Evolutionary conservation across 2,113 vertebrate species (phyloP).

Genomic region (Thamnaconus septentrionalis): DNA sequence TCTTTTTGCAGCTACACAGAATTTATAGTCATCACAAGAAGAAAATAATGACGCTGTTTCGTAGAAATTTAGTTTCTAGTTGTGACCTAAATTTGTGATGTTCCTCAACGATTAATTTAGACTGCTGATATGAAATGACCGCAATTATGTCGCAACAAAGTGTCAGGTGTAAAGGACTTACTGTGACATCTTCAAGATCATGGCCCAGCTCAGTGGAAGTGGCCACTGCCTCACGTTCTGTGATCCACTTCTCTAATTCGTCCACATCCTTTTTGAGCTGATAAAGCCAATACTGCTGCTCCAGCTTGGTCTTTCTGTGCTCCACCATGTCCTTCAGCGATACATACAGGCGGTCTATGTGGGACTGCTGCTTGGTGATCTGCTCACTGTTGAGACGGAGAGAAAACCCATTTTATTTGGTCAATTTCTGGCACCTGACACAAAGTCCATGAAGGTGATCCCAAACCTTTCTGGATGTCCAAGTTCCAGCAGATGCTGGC

Average conservation of each 20-base stretch:
- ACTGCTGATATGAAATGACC: too few species aligned
- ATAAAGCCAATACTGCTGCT: conserved; percentile 90
- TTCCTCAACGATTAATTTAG: too few species aligned
- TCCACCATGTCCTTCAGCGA: conserved; percentile 91
- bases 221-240: conserved; percentile 87
- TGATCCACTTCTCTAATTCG: conserved; percentile 94
- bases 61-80: too few species aligned
- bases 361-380: conserved; percentile 87
- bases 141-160: too few species aligned
- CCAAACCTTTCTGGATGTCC: conserved; percentile 88
- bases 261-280: conserved; percentile 92
- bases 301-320: conserved; percentile 84
- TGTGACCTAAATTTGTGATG: too few species aligned
- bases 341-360: conserved; percentile 89
- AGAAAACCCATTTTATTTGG: background rate
- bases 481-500: conserved; percentile 82
- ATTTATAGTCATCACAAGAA: too few species aligned
- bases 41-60: background rate
- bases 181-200: conserved; percentile 93
- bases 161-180: conserved; percentile 48
- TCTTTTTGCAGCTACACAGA: too few species aligned
- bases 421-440: background rate
- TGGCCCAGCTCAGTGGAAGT: conserved; percentile 92
- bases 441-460: background rate
- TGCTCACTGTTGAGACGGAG: conserved; percentile 72